phyloP scores from a whole-genome alignment of 1,140 invertebrate species.

The Onthophagus taurus region DNA sequence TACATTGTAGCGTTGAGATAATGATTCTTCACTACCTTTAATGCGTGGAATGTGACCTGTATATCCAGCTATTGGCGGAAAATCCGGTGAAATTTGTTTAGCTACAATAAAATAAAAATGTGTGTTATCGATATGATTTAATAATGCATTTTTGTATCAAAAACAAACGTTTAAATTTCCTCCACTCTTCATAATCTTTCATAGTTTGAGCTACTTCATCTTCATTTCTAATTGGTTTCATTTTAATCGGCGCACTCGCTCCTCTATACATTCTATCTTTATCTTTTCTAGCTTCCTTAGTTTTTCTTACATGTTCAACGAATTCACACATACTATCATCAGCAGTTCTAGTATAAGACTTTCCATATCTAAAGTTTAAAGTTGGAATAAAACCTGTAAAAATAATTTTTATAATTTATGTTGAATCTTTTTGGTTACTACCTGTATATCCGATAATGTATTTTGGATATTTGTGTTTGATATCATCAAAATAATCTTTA shows the following conservation, averaged over 20 bases:
- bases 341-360: conserved; percentile 36
- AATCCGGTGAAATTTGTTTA: conserved; percentile 55
- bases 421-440: conserved; percentile 16
- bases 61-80: conserved; percentile 60
- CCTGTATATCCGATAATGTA: conserved; percentile 61
- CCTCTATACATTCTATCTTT: conserved; percentile 51
- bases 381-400: conserved; percentile 49
- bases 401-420: conserved; percentile 9
- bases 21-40: conserved; percentile 52
- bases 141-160: too few species aligned
- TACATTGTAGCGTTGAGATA: conserved; percentile 57
- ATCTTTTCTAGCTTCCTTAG: conserved; percentile 38
- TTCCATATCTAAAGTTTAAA: conserved; percentile 51
- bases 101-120: conserved; percentile 38
- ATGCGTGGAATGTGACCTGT: conserved; percentile 61
- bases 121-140: too few species aligned
- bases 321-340: conserved; percentile 10
- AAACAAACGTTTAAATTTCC: too few species aligned
- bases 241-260: conserved; percentile 2
- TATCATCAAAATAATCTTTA: conserved; percentile 21
- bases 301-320: background rate
- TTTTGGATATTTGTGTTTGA: conserved; percentile 40
- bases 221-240: background rate
- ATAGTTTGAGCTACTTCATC: background rate
- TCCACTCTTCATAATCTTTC: too few species aligned